phyloP scores from a whole-genome alignment of 2,113 vertebrate genomes.

The Micromys minutus region DNA sequence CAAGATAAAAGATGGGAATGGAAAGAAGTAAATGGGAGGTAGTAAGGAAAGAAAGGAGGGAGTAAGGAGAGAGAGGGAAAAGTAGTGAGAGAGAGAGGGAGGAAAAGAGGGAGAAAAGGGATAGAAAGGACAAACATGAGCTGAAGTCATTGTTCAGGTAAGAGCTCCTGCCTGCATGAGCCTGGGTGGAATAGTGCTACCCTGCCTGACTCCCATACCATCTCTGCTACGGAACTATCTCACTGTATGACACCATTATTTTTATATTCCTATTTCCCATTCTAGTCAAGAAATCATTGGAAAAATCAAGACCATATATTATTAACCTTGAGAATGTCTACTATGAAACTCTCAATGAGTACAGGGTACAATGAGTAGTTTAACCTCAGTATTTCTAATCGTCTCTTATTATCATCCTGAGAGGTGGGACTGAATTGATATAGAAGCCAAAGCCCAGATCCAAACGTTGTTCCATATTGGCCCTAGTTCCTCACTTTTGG shows the following conservation, averaged over 20 bases:
- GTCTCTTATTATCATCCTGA: background rate
- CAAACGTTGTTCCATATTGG: background rate
- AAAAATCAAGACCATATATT: background rate
- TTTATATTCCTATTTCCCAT: background rate
- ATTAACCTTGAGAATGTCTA: background rate
- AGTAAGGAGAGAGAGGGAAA: background rate
- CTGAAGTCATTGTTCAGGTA: background rate
- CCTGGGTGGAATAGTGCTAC: background rate
- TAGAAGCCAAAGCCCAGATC: background rate
- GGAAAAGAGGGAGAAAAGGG: fast-evolving
- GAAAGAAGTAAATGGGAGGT: background rate
- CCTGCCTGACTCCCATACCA: fast-evolving
- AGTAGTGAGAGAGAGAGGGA: fast-evolving
- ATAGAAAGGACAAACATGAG: background rate
- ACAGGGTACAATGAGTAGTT: background rate
- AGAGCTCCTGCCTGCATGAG: background rate
- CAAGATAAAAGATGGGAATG: background rate
- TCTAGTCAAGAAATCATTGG: background rate
- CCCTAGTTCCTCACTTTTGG: background rate
- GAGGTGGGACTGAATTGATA: background rate
- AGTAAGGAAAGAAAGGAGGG: background rate
- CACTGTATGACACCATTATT: background rate
- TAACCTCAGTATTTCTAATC: background rate
- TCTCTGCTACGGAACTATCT: background rate
- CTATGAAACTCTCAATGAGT: too few species aligned